Base-by-base conservation (phyloP, 2,797 vertebrate species). In the Peromyscus eremicus region DNA sequence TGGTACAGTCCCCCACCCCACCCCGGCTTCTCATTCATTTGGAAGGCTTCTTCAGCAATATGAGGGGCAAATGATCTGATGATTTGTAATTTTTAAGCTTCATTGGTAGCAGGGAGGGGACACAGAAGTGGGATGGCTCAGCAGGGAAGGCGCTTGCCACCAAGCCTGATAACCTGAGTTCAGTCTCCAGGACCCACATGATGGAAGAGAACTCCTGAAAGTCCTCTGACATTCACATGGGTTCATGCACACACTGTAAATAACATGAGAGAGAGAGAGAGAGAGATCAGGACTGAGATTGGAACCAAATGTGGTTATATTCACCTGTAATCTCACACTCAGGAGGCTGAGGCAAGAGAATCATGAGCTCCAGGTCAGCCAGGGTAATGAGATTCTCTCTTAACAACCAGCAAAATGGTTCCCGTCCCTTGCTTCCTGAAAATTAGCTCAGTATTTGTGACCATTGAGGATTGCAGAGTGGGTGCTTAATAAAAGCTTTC, bases 1-100 rank as follows among this genome's bases (percentile, higher is more conserved):
- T 99, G 99, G 99, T 99, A 98, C 2, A 98, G 98, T 90, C 87
- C 29, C 1, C 88, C 3, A 7, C 13, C 16, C 76, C 46, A 1
- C 4, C 49, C 29, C 4, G 29, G 5, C 46, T 82, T 97, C 57
- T 21, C 49, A 91, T 57, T 94, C 60, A n/a, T 9, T 0, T 13
- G 13, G 10, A 55, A 46, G 89, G 66, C 80, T 80, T 92, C 79
- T 81, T 77, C 34, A 64, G n/a, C 66, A 77, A 29, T 88, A 16
- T 34, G 23, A 34, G 43, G 32, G 66, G n/a, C 80, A 89, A 83
- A 57, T 6, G 32, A 1, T 52, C 89, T 84, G 55, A 49, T 64
- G n/a, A 86, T 52, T n/a, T 21, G 0, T 57, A 81, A 49, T 77
- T 81, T 96, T 94, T 84, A 96, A 95, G 40, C 52, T 92, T 79